phyloP scores from a whole-genome alignment of 1,140 invertebrate genomes.

The Condylostylus longicornis region DNA sequence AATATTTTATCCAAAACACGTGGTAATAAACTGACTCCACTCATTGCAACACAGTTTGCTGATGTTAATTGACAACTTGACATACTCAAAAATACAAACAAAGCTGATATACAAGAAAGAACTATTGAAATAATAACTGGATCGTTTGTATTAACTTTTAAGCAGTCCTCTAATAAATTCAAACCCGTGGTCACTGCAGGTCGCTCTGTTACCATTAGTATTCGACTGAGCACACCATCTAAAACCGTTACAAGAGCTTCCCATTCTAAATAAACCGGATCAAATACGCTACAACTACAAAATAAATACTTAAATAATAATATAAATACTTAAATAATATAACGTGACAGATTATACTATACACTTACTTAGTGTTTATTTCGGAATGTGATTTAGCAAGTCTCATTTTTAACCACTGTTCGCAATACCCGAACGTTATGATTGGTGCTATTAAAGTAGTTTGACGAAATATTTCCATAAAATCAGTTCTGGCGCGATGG shows the following conservation, averaged over 20 bases:
- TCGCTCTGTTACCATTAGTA: slow-evolving; percentile 47
- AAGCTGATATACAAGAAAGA: slow-evolving; percentile 74
- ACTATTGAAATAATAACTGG: slow-evolving; percentile 63
- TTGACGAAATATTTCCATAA: slow-evolving; percentile 62
- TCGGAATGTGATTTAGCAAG: slow-evolving; percentile 38
- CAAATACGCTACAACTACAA: slow-evolving; percentile 32
- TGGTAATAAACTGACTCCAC: slow-evolving; percentile 53
- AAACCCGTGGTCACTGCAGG: slow-evolving; percentile 52
- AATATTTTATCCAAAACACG: slow-evolving; percentile 78
- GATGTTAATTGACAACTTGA: slow-evolving; percentile 58
- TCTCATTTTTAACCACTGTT: slow-evolving; percentile 60
- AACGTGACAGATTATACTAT: too few species aligned
- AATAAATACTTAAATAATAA: not conserved
- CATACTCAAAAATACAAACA: slow-evolving; percentile 80
- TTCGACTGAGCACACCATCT: slow-evolving; percentile 64
- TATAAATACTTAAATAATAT: slow-evolving; percentile 12
- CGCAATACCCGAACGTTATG: slow-evolving; percentile 66
- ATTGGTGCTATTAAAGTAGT: slow-evolving; percentile 64
- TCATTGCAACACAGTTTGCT: slow-evolving; percentile 46
- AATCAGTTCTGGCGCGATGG: slow-evolving; percentile 56
- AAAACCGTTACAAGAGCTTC: slow-evolving; percentile 57
- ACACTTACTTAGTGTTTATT: slow-evolving; percentile 30
- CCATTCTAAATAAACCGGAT: slow-evolving; percentile 67
- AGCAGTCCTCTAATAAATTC: slow-evolving; percentile 56
- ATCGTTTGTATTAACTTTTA: slow-evolving; percentile 56